phyloP scores from a whole-genome alignment of 2,113 vertebrate species.

The Sisor rabdophorus region DNA sequence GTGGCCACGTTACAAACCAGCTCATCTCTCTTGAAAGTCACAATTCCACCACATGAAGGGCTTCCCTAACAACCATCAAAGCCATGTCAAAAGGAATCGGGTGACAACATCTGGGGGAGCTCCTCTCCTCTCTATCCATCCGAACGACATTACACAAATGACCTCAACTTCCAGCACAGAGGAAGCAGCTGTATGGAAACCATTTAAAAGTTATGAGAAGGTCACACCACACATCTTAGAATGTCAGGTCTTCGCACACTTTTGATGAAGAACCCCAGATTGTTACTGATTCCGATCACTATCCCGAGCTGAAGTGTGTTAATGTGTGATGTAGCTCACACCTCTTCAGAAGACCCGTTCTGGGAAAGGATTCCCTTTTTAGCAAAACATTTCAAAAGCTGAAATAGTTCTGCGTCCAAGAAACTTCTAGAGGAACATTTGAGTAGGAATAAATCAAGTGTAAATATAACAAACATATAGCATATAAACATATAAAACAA shows the following conservation, averaged over 20 bases:
- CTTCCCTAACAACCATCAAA: constrained; percentile 4
- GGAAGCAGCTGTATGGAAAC: neutral
- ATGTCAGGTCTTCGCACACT: neutral
- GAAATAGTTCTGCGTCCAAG: neutral
- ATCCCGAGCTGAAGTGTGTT: neutral
- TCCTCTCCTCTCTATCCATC: neutral
- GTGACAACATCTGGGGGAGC: constrained; percentile 14
- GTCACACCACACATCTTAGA: neutral
- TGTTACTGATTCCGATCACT: neutral
- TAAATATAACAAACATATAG: constrained; percentile 23
- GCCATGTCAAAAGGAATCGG: neutral
- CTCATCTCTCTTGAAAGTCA: constrained; percentile 63
- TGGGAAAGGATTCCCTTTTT: neutral
- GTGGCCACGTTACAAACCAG: constrained; percentile 55
- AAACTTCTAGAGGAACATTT: constrained; percentile 6
- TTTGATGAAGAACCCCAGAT: neutral
- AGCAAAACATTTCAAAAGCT: neutral
- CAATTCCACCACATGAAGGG: constrained; percentile 59
- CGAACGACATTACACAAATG: neutral
- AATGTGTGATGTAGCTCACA: neutral
- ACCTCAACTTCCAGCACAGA: neutral
- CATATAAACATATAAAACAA: constrained; percentile 50
- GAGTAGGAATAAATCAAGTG: neutral
- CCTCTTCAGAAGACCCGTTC: too few relatives aligned
- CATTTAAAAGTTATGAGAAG: neutral